Percentiles rank a stretch among this genome's conserved stretches.
phyloP scores from a whole-genome alignment of 1,140 invertebrate genomes.

The Zaprionus nigranus region DNA sequence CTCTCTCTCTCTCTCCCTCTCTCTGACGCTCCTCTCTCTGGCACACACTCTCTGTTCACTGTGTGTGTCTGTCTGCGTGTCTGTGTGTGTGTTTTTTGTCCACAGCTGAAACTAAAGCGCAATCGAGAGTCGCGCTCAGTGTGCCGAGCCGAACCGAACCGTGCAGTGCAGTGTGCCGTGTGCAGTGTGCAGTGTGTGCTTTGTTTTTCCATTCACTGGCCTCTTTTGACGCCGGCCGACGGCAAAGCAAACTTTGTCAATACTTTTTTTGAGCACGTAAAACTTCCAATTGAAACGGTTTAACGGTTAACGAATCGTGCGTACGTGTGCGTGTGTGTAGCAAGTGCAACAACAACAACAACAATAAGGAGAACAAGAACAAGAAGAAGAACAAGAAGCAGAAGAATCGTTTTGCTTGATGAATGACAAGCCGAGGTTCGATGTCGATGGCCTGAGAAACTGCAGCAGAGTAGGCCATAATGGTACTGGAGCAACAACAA shows the following conservation, averaged over 20 bases:
- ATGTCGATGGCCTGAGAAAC: constrained; percentile 47
- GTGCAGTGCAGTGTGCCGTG: constrained; percentile 3
- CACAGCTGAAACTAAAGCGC: not conserved
- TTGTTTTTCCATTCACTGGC: constrained; percentile 23
- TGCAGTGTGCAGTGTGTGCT: constrained; percentile 17
- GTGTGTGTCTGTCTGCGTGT: too few relatives aligned
- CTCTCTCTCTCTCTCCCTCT: constrained; percentile 13
- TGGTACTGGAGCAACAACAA: constrained; percentile 78
- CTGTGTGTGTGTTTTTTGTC: not conserved
- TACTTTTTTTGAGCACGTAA: constrained; percentile 47
- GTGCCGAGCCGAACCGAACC: constrained; percentile 2
- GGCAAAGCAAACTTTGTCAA: constrained; percentile 29
- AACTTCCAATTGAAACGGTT: constrained; percentile 25
- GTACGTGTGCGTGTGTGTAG: constrained; percentile 2
- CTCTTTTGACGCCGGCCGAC: constrained; percentile 49
- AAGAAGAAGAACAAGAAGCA: too few relatives aligned
- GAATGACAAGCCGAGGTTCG: constrained; percentile 15
- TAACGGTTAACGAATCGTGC: constrained; percentile 19
- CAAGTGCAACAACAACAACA: not conserved
- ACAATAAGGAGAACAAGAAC: too few relatives aligned
- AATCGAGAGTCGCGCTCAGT: constrained; percentile 19
- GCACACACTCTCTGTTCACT: not conserved
- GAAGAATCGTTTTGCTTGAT: too few relatives aligned
- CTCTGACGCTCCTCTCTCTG: not conserved
- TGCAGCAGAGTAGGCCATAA: constrained; percentile 58